These are phyloP conservation scores for Phengaris alcon DNA, from an alignment of 2,888 invertebrate genomes.

Conservation along the genomic window DNA sequence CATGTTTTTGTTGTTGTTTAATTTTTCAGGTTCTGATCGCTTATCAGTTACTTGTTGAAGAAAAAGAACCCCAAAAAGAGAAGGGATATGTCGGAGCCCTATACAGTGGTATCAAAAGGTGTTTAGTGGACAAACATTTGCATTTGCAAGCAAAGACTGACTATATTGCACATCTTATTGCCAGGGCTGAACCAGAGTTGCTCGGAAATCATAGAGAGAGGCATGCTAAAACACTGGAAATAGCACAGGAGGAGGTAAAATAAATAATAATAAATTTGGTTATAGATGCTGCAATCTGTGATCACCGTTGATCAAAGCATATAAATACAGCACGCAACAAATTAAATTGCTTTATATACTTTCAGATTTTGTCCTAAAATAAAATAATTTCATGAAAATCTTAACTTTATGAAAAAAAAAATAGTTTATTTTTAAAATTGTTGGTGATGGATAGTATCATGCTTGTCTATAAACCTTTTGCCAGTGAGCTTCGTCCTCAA, in stretches of 20 bases:
- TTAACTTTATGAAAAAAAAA: no score
- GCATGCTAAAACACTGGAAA: constrained; percentile 97
- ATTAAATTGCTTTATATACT: no score
- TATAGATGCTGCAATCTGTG: no score
- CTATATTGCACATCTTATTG: constrained; percentile 92
- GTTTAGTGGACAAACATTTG: constrained; percentile 91
- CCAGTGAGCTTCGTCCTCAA: no score
- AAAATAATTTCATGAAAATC: no score
- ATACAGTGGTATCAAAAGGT: constrained; percentile 92
- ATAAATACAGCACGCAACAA: no score
- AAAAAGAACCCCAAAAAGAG: constrained; percentile 89
- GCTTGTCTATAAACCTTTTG: no score
- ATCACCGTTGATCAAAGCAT: no score
- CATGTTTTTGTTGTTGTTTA: background rate
- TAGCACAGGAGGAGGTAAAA: constrained; percentile 92
- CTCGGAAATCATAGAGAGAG: constrained; percentile 92
- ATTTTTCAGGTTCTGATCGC: constrained; percentile 82
- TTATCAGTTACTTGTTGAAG: constrained; percentile 91
- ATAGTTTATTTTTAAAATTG: no score
- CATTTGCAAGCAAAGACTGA: constrained; percentile 93
- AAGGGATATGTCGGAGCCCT: constrained; percentile 93
- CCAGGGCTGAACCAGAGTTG: constrained; percentile 94
- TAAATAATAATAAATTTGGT: background rate
- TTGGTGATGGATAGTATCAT: no score
- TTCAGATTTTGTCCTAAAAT: no score